phyloP scores from a whole-genome alignment of 1,140 invertebrate genomes.

The Aphis gossypii region DNA sequence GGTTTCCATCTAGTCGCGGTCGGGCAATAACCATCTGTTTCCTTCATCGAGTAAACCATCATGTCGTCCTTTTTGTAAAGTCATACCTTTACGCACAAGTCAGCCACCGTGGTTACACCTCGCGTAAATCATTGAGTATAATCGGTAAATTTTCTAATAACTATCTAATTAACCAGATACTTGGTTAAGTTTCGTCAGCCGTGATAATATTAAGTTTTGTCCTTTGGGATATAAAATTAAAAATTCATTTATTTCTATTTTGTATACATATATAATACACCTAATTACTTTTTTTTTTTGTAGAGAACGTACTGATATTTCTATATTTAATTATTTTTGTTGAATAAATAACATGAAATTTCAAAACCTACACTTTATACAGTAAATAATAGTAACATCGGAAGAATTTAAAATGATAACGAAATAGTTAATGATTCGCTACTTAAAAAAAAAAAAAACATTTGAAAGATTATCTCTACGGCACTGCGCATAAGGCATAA shows the following conservation, averaged over 20 bases:
- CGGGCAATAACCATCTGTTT: not conserved
- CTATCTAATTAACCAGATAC: not conserved
- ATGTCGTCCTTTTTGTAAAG: not conserved
- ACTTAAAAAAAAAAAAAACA: too few species aligned
- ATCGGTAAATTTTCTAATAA: not conserved
- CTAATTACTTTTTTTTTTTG: not conserved
- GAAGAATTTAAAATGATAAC: not conserved
- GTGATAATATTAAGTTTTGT: not conserved
- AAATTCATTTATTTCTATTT: not conserved
- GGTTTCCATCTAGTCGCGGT: not conserved
- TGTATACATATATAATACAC: too few species aligned
- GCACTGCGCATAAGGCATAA: fast-evolving
- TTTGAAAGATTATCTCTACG: too few species aligned
- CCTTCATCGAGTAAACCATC: not conserved
- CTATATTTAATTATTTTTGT: not conserved
- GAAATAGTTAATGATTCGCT: not conserved
- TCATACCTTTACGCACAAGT: not conserved
- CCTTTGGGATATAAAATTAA: not conserved
- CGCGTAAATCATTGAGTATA: not conserved
- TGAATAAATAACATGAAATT: too few species aligned
- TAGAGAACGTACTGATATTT: not conserved
- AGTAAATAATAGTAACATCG: too few species aligned
- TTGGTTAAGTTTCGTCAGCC: not conserved
- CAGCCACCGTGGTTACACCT: not conserved
- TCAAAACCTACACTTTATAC: too few species aligned